Evolutionary conservation across 2,797 vertebrate genomes (phyloP).

Genomic region (Staurois parvus): DNA sequence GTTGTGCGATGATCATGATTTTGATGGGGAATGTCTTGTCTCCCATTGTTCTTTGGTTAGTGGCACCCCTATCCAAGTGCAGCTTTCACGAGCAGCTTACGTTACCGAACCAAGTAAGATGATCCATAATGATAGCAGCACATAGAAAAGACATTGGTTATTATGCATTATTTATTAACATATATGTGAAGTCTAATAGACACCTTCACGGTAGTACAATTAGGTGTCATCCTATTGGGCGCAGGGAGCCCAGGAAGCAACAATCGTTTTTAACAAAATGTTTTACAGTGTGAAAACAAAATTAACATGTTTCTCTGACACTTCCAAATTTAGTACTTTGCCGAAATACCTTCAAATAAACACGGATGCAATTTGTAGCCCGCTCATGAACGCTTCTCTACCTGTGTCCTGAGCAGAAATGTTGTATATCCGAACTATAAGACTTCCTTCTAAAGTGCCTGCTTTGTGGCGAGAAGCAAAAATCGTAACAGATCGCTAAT

Average conservation of each 20-base stretch:
- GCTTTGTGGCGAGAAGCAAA: background rate
- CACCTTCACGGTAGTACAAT: background rate
- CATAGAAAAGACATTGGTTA: background rate
- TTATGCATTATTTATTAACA: background rate
- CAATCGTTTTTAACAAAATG: constrained; percentile 27
- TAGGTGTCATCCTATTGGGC: constrained; percentile 8
- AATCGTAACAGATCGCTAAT: background rate
- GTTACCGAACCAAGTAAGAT: background rate
- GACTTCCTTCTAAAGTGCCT: background rate
- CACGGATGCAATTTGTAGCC: background rate
- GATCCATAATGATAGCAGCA: background rate
- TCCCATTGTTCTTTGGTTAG: background rate
- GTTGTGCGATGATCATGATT: background rate
- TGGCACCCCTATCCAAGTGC: no score
- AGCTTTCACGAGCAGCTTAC: background rate
- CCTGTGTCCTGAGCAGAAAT: background rate
- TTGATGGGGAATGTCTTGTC: background rate
- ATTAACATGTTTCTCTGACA: constrained; percentile 35
- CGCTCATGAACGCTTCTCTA: background rate
- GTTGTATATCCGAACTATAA: background rate
- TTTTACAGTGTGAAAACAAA: constrained; percentile 35
- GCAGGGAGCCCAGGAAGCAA: background rate
- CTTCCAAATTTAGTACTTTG: constrained; percentile 25
- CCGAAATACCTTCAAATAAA: constrained; percentile 26
- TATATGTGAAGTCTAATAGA: constrained; percentile 24